Conservation (phyloP, 2,113 vertebrate species). For the Ammodytes marinus region DNA sequence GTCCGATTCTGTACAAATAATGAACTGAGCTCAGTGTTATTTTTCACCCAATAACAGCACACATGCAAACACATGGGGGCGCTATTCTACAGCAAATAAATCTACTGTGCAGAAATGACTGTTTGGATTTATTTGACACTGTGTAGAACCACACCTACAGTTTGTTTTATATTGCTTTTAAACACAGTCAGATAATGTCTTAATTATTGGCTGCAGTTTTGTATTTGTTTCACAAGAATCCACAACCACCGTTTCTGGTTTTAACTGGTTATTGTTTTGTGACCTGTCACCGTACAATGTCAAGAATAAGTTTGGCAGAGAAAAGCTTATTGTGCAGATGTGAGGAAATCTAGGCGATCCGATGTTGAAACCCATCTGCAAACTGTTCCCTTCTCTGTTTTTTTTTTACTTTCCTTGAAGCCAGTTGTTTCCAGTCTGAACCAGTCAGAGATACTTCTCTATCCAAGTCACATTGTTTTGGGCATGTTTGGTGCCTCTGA, state of each 20-base stretch:
- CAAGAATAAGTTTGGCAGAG: neutral
- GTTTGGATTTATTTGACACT: constrained; percentile 4
- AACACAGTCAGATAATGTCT: neutral
- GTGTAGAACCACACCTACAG: constrained; percentile 45
- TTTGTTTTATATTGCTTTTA: constrained; percentile 7
- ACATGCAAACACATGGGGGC: constrained; percentile 58
- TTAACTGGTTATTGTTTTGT: neutral
- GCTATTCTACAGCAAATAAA: constrained; percentile 34
- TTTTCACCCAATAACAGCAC: too few species aligned
- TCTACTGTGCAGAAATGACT: neutral
- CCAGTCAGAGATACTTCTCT: neutral
- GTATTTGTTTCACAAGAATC: neutral
- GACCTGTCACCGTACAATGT: neutral
- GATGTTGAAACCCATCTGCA: neutral
- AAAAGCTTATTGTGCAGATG: neutral
- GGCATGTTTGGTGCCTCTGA: neutral
- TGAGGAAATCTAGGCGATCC: neutral
- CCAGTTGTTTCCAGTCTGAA: neutral
- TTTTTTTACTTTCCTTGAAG: neutral
- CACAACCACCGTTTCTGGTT: too few species aligned
- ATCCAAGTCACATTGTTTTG: neutral
- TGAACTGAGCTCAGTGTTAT: too few species aligned
- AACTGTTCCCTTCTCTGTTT: neutral
- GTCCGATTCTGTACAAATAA: too few species aligned
- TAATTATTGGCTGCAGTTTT: neutral